Conservation (phyloP, 2,113 vertebrate species). For the Trochalopteron elliotii region DNA sequence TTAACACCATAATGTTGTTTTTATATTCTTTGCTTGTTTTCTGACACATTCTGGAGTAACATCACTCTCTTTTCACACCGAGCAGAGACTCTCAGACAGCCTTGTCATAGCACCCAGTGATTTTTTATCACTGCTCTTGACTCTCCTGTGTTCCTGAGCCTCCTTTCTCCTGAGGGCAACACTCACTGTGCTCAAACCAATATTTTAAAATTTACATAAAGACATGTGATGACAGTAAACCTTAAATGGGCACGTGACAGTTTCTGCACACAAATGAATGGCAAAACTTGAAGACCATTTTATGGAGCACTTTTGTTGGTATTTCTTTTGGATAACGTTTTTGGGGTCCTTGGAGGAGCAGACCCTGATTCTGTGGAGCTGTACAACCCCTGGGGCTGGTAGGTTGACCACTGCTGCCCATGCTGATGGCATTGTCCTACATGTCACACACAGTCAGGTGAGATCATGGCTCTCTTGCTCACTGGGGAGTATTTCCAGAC, state of each 20-base stretch:
- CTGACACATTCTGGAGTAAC: not conserved
- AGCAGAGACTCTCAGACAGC: not conserved
- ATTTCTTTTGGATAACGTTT: fast-evolving
- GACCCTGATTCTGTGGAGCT: not conserved
- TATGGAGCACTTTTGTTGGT: not conserved
- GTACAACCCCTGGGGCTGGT: not conserved
- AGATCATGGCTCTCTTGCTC: not conserved
- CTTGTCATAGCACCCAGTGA: not conserved
- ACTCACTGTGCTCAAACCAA: not conserved
- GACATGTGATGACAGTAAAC: not conserved
- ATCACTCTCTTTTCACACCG: not conserved
- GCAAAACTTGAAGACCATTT: not conserved
- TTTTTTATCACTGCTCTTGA: not conserved
- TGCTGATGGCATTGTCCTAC: not conserved
- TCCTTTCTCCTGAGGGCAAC: not conserved
- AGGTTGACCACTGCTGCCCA: fast-evolving
- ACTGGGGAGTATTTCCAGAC: not conserved
- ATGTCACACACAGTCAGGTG: no score
- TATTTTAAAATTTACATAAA: not conserved
- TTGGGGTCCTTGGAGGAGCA: not conserved
- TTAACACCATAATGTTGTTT: not conserved
- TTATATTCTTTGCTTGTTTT: not conserved
- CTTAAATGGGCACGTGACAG: not conserved
- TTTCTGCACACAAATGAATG: fast-evolving
- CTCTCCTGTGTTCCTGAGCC: not conserved